These are phyloP conservation scores for Xylophagus ater DNA, from an alignment of 2,888 invertebrate genomes.

Conservation along the genomic window DNA sequence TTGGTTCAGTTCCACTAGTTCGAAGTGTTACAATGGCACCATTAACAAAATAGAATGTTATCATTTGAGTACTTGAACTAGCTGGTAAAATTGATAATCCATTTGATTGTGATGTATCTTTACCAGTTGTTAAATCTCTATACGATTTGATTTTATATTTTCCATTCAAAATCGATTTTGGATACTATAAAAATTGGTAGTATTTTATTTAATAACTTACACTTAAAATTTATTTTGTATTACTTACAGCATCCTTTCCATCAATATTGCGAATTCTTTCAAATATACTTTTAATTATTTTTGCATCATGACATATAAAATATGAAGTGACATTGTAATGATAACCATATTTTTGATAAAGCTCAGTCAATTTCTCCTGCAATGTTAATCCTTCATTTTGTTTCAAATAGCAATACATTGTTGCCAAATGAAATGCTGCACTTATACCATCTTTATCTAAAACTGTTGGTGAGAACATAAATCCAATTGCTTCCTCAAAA, in stretches of 20 bases:
- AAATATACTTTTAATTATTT: conserved; percentile 63
- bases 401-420: conserved; percentile 61
- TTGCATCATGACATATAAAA: conserved; percentile 69
- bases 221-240: no score
- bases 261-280: conserved; percentile 57
- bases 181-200: conserved; percentile 59
- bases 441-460: conserved; percentile 95
- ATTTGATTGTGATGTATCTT: conserved; percentile 58
- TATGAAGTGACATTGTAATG: conserved; percentile 85
- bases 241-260: conserved; percentile 44
- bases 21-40: conserved; percentile 80
- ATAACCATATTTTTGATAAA: conserved; percentile 79
- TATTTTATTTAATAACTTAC: no score
- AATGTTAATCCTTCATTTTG: conserved; percentile 46
- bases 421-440: conserved; percentile 70
- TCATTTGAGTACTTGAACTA: conserved; percentile 71
- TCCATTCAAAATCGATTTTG: conserved; percentile 48
- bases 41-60: conserved; percentile 82
- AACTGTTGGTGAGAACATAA: conserved; percentile 82
- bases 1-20: conserved; percentile 98
- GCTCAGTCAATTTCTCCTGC: conserved; percentile 52
- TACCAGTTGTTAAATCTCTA: conserved; percentile 77
- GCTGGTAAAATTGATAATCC: conserved; percentile 58
- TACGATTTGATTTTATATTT: conserved; percentile 56
- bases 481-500: conserved; percentile 98